These are phyloP conservation scores for Vultur gryphus DNA, from an alignment of 2,797 vertebrate species.

Conservation along the genomic window DNA sequence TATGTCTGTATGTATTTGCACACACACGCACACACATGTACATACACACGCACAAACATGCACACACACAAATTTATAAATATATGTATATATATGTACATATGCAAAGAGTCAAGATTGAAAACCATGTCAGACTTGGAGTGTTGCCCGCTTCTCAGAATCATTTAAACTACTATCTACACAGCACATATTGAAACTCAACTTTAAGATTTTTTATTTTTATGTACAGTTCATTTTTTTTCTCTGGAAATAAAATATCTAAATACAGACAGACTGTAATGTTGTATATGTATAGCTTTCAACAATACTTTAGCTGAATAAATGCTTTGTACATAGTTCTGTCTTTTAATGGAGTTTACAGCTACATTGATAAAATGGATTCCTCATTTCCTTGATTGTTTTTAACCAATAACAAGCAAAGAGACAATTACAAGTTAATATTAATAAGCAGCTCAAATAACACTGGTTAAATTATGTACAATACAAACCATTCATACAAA, in stretches of 20 bases:
- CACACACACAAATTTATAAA: not conserved
- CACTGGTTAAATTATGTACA: constrained; percentile 95
- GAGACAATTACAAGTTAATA: constrained; percentile 90
- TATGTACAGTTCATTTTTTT: constrained; percentile 84
- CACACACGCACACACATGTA: not conserved
- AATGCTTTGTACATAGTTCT: constrained; percentile 93
- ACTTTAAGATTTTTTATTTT: constrained; percentile 89
- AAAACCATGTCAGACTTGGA: constrained; percentile 36
- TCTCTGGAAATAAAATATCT: constrained; percentile 90
- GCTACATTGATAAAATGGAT: constrained; percentile 88
- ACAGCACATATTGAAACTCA: constrained; percentile 80
- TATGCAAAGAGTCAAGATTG: constrained; percentile 2
- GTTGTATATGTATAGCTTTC: constrained; percentile 89
- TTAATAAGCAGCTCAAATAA: constrained; percentile 93
- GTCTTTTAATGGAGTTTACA: constrained; percentile 90
- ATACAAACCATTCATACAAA: constrained; percentile 99
- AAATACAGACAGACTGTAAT: constrained; percentile 89
- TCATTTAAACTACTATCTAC: constrained; percentile 72
- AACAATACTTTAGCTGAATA: constrained; percentile 87
- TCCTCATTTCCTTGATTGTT: constrained; percentile 85
- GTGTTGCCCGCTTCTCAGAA: constrained; percentile 4
- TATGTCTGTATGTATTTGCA: not conserved
- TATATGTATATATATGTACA: not conserved
- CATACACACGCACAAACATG: not conserved
- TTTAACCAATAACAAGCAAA: constrained; percentile 95